These are phyloP conservation scores for Drosophila helvetica DNA, from an alignment of 2,888 invertebrate genomes.

Conservation along the genomic window DNA sequence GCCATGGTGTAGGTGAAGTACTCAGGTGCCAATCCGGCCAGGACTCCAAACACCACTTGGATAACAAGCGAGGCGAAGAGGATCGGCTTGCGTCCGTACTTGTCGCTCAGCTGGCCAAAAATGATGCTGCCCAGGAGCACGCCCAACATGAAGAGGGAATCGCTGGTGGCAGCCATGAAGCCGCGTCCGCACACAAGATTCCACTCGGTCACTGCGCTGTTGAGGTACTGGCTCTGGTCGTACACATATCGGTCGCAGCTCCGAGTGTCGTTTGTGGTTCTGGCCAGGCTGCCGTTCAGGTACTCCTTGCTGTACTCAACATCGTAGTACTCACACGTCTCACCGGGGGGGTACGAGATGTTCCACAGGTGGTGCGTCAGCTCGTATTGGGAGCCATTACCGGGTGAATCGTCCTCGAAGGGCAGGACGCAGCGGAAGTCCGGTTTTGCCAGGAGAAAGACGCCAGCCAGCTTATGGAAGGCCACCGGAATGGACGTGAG, in stretches of 20 bases:
- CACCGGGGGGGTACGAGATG: slow-evolving; percentile 85
- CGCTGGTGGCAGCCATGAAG: slow-evolving; percentile 87
- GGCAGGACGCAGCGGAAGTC: slow-evolving; percentile 87
- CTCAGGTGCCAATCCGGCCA: slow-evolving; percentile 88
- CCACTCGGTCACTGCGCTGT: slow-evolving; percentile 89
- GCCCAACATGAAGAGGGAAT: slow-evolving; percentile 88
- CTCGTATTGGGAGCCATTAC: slow-evolving; percentile 78
- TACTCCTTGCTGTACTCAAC: slow-evolving; percentile 82
- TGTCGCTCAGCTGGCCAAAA: slow-evolving; percentile 90
- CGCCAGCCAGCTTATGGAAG: slow-evolving; percentile 89
- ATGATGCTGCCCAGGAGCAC: slow-evolving; percentile 89
- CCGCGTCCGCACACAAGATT: slow-evolving; percentile 88
- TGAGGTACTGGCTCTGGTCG: slow-evolving; percentile 86
- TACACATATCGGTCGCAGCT: slow-evolving; percentile 86
- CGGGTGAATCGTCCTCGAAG: slow-evolving; percentile 82
- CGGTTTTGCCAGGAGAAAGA: slow-evolving; percentile 88
- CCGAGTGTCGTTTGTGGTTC: slow-evolving; percentile 69
- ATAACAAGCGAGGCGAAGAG: slow-evolving; percentile 89
- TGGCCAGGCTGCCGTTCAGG: slow-evolving; percentile 67
- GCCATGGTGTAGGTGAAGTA: slow-evolving; percentile 88
- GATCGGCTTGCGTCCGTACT: slow-evolving; percentile 89
- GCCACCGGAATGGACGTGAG: slow-evolving; percentile 89
- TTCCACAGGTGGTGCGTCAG: slow-evolving; percentile 84
- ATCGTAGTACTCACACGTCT: slow-evolving; percentile 85
- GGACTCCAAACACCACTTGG: slow-evolving; percentile 88